A percentile compares a stretch with the other conserved stretches of the same genome.
phyloP scores from a whole-genome alignment of 2,888 invertebrate species.

The Cyrtodaria siliqua region DNA sequence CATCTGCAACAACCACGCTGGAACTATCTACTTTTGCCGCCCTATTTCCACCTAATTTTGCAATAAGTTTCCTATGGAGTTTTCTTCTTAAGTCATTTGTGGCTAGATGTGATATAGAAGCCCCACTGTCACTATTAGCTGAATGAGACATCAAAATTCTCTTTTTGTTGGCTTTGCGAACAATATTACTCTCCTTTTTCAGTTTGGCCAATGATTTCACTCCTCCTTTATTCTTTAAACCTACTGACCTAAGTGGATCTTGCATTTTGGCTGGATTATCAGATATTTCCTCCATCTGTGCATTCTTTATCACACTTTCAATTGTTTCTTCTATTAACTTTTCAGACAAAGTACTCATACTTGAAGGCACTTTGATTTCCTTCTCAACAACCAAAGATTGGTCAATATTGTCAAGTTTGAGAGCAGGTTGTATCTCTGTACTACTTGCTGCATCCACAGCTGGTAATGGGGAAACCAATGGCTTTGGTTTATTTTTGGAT shows the following conservation, averaged over 20 bases:
- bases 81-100: slow-evolving; percentile 58
- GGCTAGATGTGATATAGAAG: slow-evolving; percentile 35
- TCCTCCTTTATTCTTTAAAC: slow-evolving; percentile 3
- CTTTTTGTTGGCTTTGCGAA: slow-evolving; percentile 38
- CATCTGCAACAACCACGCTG: too few relatives aligned
- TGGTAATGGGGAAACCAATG: background rate
- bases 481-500: slow-evolving; percentile 42
- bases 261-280: background rate
- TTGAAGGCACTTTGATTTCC: background rate
- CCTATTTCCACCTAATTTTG: slow-evolving; percentile 29
- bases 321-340: slow-evolving; percentile 27
- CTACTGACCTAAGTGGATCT: background rate
- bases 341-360: background rate
- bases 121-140: slow-evolving; percentile 19
- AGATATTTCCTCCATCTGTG: slow-evolving; percentile 14
- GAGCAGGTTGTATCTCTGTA: background rate
- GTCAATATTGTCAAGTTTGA: slow-evolving; percentile 7
- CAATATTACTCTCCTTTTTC: slow-evolving; percentile 30
- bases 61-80: slow-evolving; percentile 44
- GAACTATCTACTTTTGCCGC: background rate
- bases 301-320: slow-evolving; percentile 34
- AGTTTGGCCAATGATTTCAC: slow-evolving; percentile 43
- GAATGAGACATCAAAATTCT: slow-evolving; percentile 41
- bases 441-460: background rate
- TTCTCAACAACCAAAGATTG: slow-evolving; percentile 1